These are phyloP conservation scores for Xyrauchen texanus DNA, from an alignment of 2,113 vertebrate species.

Conservation along the genomic window DNA sequence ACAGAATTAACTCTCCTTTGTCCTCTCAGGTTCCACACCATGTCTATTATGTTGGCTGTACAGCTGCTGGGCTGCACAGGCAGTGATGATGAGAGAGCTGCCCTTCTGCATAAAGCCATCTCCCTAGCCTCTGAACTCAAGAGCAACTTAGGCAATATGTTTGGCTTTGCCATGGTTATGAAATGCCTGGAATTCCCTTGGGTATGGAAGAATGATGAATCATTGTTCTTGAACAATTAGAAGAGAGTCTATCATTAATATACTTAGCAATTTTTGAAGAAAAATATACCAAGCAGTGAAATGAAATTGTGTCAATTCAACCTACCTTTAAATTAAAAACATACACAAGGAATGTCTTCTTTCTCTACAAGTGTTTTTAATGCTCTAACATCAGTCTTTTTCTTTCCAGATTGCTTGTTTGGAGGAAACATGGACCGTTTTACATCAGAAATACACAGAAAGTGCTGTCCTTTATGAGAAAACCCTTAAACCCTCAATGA, in stretches of 20 bases:
- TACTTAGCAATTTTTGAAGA: too few species aligned
- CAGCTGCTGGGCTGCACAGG: constrained; percentile 92
- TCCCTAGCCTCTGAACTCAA: constrained; percentile 89
- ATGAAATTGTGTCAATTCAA: too few species aligned
- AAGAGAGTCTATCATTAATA: too few species aligned
- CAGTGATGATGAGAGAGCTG: constrained; percentile 84
- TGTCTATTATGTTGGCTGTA: constrained; percentile 90
- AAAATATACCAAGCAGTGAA: too few species aligned
- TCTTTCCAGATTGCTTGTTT: constrained; percentile 83
- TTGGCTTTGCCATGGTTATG: constrained; percentile 93
- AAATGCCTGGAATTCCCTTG: constrained; percentile 89
- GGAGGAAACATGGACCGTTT: constrained; percentile 87
- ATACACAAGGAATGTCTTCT: too few species aligned
- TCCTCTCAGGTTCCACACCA: constrained; percentile 85
- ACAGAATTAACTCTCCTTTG: too few species aligned
- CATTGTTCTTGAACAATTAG: too few species aligned
- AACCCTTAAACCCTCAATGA: constrained; percentile 89
- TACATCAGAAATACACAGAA: constrained; percentile 90
- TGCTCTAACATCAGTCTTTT: neutral
- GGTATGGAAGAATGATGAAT: constrained; percentile 69
- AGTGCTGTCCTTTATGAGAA: constrained; percentile 93
- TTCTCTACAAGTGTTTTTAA: neutral
- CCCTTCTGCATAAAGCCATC: constrained; percentile 88
- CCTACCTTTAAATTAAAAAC: too few species aligned
- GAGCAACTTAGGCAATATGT: constrained; percentile 91